A percentile compares a stretch with the other conserved stretches of the same genome.
Evolutionary conservation across 2,797 vertebrate genomes (phyloP).

Genomic region (Thunnus albacares): DNA sequence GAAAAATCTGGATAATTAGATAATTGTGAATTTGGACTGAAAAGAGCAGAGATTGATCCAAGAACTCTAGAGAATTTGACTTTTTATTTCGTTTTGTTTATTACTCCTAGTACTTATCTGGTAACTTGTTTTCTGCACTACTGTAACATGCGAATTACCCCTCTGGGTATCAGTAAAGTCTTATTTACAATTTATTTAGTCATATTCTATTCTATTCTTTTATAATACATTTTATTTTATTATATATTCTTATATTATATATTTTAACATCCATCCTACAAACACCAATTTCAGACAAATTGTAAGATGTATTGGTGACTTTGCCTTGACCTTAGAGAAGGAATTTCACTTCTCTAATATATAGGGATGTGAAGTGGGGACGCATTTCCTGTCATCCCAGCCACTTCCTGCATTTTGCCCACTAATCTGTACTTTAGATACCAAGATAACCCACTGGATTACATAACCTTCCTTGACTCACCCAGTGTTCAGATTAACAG

Average conservation of each 20-base stretch:
- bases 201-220: too few species aligned
- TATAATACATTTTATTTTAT: too few species aligned
- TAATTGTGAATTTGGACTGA: not conserved
- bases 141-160: too few species aligned
- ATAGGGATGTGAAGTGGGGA: conserved; percentile 20
- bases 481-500: not conserved
- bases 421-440: conserved; percentile 11
- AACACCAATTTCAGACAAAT: not conserved
- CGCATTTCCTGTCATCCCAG: conserved; percentile 30
- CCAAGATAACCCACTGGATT: conserved; percentile 11
- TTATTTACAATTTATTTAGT: too few species aligned
- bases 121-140: too few species aligned
- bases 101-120: too few species aligned
- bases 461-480: conserved; percentile 1
- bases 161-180: too few species aligned
- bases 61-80: not conserved
- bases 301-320: not conserved
- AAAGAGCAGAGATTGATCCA: not conserved
- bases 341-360: conserved; percentile 57
- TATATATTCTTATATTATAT: too few species aligned
- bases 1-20: not conserved
- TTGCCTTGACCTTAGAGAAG: conserved; percentile 18
- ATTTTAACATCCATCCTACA: not conserved
- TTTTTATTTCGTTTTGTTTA: too few species aligned
- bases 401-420: conserved; percentile 49